Evolutionary conservation across 2,797 vertebrate genomes (phyloP).

Genomic region (Leontocebus nigricollis): DNA sequence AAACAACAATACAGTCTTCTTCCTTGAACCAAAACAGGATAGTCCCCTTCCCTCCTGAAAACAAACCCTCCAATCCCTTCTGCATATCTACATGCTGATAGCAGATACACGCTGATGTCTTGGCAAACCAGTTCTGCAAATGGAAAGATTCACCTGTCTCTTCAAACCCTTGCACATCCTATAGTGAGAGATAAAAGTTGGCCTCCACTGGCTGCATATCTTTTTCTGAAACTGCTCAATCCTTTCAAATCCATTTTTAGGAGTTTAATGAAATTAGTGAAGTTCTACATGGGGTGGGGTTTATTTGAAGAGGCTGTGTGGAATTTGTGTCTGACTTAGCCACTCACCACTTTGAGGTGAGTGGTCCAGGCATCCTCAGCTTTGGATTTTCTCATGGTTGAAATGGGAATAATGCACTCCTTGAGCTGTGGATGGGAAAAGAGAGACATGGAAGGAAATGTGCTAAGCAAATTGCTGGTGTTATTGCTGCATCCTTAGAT

Average conservation of each 20-base stretch:
- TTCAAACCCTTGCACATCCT: background rate
- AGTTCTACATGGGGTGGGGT: background rate
- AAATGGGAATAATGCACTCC: background rate
- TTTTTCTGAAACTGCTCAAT: background rate
- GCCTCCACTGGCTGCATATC: background rate
- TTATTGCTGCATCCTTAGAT: background rate
- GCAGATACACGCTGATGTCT: background rate
- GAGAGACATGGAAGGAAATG: background rate
- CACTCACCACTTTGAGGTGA: background rate
- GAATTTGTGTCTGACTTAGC: background rate
- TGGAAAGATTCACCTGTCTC: conserved; percentile 5
- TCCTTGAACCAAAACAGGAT: conserved; percentile 22
- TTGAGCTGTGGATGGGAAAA: background rate
- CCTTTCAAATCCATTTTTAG: conserved; percentile 19
- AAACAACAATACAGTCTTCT: background rate
- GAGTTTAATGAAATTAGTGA: background rate
- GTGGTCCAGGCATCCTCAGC: background rate
- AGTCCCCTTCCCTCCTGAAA: background rate
- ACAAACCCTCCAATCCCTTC: background rate
- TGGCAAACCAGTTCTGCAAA: background rate
- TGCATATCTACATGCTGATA: background rate
- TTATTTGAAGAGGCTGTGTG: background rate
- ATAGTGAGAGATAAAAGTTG: conserved; percentile 8
- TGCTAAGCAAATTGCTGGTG: background rate
- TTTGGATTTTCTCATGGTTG: background rate